phyloP scores from a whole-genome alignment of 2,797 vertebrate species.

The Eurystomus glaucurus region DNA sequence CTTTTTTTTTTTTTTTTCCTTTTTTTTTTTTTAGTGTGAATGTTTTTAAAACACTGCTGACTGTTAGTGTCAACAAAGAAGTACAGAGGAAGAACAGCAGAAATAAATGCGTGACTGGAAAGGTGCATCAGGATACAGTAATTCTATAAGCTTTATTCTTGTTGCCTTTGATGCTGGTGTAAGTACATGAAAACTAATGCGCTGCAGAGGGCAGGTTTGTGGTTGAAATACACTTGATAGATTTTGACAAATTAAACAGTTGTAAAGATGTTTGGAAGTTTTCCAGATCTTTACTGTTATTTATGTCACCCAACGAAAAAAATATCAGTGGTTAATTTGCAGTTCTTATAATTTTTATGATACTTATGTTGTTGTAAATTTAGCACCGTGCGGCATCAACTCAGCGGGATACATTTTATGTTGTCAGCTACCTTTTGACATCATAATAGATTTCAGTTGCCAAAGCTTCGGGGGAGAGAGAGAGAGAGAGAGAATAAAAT shows the following conservation, averaged over 20 bases:
- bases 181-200: slow-evolving; percentile 61
- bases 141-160: slow-evolving; percentile 58
- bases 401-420: slow-evolving; percentile 81
- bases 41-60: slow-evolving; percentile 68
- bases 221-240: slow-evolving; percentile 80
- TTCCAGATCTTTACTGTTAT: slow-evolving; percentile 82
- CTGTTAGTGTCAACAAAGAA: slow-evolving; percentile 54
- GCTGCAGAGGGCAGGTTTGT: slow-evolving; percentile 78
- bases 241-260: slow-evolving; percentile 85
- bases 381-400: slow-evolving; percentile 75
- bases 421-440: slow-evolving; percentile 86
- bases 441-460: slow-evolving; percentile 85
- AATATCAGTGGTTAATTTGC: slow-evolving; percentile 83
- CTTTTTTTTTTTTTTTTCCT: background rate
- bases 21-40: background rate
- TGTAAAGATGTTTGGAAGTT: slow-evolving; percentile 84
- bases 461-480: slow-evolving; percentile 58
- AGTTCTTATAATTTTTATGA: slow-evolving; percentile 84
- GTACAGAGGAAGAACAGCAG: slow-evolving; percentile 36
- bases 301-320: slow-evolving; percentile 81
- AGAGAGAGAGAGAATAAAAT: slow-evolving; percentile 66
- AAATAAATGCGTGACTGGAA: background rate
- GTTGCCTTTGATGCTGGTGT: slow-evolving; percentile 49
- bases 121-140: slow-evolving; percentile 42
- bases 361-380: slow-evolving; percentile 84